Evolutionary conservation across 2,113 vertebrate genomes (phyloP).

Genomic region (Pedetes capensis): DNA sequence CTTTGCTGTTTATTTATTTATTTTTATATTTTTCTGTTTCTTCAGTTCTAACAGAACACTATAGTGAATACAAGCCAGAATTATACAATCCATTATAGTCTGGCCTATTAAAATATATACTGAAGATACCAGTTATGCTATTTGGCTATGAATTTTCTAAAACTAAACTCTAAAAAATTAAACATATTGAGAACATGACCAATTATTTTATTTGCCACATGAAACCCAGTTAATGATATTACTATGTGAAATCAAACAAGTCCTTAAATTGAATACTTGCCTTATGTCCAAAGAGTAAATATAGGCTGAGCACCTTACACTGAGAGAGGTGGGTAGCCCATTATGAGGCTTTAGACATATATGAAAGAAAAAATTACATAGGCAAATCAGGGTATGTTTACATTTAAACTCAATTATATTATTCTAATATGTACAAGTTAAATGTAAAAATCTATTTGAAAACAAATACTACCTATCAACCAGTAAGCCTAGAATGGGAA

Average conservation of each 20-base stretch:
- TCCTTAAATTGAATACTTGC: neutral
- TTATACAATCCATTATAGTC: neutral
- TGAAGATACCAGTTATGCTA: neutral
- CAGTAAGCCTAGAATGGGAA: neutral
- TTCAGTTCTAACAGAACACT: conserved; percentile 16
- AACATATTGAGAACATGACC: neutral
- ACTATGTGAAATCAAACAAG: neutral
- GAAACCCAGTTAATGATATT: neutral
- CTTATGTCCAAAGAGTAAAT: neutral
- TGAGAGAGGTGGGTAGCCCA: neutral
- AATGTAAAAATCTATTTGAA: neutral
- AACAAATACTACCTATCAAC: neutral
- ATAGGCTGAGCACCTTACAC: accelerated
- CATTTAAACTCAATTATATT: neutral
- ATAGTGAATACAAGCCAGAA: neutral
- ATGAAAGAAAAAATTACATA: neutral
- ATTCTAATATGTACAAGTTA: neutral
- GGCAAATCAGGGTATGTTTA: neutral
- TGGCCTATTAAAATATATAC: conserved; percentile 31
- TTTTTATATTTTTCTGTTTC: too few species aligned
- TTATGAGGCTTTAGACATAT: neutral
- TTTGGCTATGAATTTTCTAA: conserved; percentile 13
- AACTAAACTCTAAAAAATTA: neutral
- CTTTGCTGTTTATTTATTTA: too few species aligned
- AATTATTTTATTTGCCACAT: neutral